These are phyloP conservation scores for Cotesia chilonis DNA, from an alignment of 1,140 invertebrate species.

Conservation along the genomic window DNA sequence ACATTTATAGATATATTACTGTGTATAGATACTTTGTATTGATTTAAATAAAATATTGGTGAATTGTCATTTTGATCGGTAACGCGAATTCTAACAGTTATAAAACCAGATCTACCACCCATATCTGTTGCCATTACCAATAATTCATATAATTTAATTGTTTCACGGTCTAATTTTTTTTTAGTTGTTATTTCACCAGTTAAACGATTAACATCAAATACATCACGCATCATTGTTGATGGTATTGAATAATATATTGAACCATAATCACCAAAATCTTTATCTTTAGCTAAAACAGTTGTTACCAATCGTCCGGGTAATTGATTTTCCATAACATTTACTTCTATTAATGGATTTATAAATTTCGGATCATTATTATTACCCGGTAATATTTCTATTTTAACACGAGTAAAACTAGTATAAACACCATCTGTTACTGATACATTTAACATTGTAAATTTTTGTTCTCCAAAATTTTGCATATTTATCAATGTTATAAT, in stretches of 20 bases:
- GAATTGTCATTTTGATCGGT: slow-evolving; percentile 88
- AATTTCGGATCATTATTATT: slow-evolving; percentile 85
- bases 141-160: slow-evolving; percentile 77
- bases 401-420: slow-evolving; percentile 81
- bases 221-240: slow-evolving; percentile 78
- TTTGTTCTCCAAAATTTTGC: slow-evolving; percentile 72
- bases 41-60: slow-evolving; percentile 80
- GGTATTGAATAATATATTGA: slow-evolving; percentile 81
- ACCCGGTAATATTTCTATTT: slow-evolving; percentile 81
- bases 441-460: slow-evolving; percentile 79
- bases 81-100: slow-evolving; percentile 80
- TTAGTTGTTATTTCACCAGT: slow-evolving; percentile 83
- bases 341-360: slow-evolving; percentile 78
- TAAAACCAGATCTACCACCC: slow-evolving; percentile 82
- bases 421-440: slow-evolving; percentile 92
- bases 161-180: slow-evolving; percentile 82
- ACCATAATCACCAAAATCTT: slow-evolving; percentile 85
- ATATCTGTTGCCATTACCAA: slow-evolving; percentile 86
- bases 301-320: slow-evolving; percentile 78
- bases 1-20: slow-evolving; percentile 71
- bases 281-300: slow-evolving; percentile 80
- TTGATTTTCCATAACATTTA: slow-evolving; percentile 81
- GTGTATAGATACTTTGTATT: slow-evolving; percentile 81
- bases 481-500: slow-evolving; percentile 75
- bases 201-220: slow-evolving; percentile 80